Conservation (phyloP, 2,797 vertebrate species). For the Hafferia zeledoni region DNA sequence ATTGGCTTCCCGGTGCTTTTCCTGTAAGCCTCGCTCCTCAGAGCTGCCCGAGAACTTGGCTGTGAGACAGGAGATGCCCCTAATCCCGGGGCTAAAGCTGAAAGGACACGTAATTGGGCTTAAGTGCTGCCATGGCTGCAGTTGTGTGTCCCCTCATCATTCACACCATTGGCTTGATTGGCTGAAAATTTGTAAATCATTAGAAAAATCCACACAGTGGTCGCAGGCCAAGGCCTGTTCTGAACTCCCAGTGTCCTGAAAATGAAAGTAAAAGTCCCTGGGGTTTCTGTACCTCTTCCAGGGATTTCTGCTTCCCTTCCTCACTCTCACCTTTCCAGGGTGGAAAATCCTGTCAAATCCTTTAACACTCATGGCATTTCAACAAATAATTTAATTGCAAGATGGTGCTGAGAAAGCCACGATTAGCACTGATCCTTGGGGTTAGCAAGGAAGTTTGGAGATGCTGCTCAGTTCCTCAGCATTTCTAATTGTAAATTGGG, state of each 20-base stretch:
- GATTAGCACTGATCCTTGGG: not conserved
- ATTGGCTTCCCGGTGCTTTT: not conserved
- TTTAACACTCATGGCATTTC: not conserved
- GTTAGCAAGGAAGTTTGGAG: not conserved
- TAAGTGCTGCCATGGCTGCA: not conserved
- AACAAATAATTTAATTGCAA: not conserved
- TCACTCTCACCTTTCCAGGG: not conserved
- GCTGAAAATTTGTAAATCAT: constrained; percentile 11
- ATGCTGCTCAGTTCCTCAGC: not conserved
- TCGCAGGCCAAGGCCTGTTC: not conserved
- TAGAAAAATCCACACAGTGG: not conserved
- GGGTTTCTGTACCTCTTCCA: not conserved
- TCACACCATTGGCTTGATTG: not conserved
- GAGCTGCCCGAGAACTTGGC: constrained; percentile 14
- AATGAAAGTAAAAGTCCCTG: not conserved
- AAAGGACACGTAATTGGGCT: constrained; percentile 19
- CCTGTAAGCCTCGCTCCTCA: not conserved
- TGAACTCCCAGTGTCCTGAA: fast-evolving
- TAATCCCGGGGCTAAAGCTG: constrained; percentile 41
- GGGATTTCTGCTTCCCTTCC: not conserved
- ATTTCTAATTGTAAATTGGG: not conserved
- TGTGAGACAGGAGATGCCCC: constrained; percentile 2
- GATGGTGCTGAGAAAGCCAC: not conserved
- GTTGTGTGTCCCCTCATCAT: not conserved
- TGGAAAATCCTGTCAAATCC: not conserved